Base-by-base conservation (phyloP, 2,888 invertebrate species). In the Quadriops clusia region DNA sequence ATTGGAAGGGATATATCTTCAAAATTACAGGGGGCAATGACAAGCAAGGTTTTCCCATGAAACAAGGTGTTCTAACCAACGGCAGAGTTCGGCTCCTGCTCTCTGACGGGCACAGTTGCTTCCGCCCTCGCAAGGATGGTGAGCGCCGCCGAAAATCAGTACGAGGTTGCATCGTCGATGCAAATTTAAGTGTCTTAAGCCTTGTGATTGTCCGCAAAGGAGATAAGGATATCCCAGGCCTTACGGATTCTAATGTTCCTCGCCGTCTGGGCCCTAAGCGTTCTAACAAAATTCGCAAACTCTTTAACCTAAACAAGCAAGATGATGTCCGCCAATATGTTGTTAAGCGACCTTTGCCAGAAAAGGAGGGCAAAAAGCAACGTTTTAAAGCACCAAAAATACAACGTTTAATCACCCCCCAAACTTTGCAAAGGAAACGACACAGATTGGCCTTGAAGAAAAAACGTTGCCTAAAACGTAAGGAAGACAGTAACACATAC, bases 31-130 rank as follows among this genome's bases (percentile, higher is more conserved):
- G 97, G 47, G 97, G 97, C 45, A 97, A 97, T 62, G 97, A 97
- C 72, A 97, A 97, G 65, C 95, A 97, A 67, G 97, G 97, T 39
- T 97, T 97, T 65, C 95, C 97, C 37, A 97, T 97, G 97, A 97
- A 95, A 64, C 95, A 97, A 67, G 95, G 95, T 63, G 86, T 97
- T 32, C 72, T 97, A 36, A 86, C 91, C 41, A 90, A 89, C 63
- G 77, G 83, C 43, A 83, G 97, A 66, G 95, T 97, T 6, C 83
- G 95, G 49, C 72, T 97, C 47, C 68, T 97, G 49, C 71, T 98
- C 54, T 81, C 83, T 45, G 90, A 90, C 65, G 89, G 89, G 34
- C 89, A 91, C 63, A 87, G 89, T 1, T 94, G 94, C 67, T 94
- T 86, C 64, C 74, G 93, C 60, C 84, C 87, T 5, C 77, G 93